Base-by-base conservation (phyloP, 2,888 invertebrate species). In the Xestia sexstrigata region DNA sequence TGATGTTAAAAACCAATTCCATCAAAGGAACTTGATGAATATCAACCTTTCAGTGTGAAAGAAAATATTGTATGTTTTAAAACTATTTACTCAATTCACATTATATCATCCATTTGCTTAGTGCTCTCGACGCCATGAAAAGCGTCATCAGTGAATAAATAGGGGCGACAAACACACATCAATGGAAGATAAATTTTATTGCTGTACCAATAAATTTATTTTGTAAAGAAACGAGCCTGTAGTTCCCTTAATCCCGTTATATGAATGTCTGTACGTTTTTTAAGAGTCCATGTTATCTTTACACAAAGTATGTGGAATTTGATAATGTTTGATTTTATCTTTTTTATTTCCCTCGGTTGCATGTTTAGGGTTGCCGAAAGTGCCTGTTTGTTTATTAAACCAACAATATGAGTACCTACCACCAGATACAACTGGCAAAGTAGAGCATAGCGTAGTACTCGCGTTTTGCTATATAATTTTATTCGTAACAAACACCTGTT, bases 211-310 rank as follows among this genome's bases (percentile, higher is more conserved):
- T 76, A 81, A 71, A 79, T 81, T 76, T 72, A 55, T 73, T 72
- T 69, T 78, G 35, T 60, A 72, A 76, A 39, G 8, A 74, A 78
- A 71, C 42, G 39, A 55, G 63, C 45, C 39, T 52, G 68, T 35
- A 35, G n/a, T 74, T 79, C 85, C 86, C 82, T 81, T 84, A 83
- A 78, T 79, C 79, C 85, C 86, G 88, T 86, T 86, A 81, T 66
- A 74, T 42, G 60, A 45, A 72, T 55, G 45, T 60, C 67, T 62
- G 74, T 62, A 80, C 55, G 13, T 81, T 74, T 63, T 79, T 68
- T 66, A 74, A 81, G 76, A 86, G 70, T 70, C 70, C 75, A 66
- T 42, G 42, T 75, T 70, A 84, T 84, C 71, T 76, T 69, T 73
- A 35, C 69, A 47, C 63, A 68, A 81, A 47, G 78, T 75, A 76